Evolutionary conservation across 2,113 vertebrate genomes (phyloP).

Genomic region (Cynoglossus semilaevis): DNA sequence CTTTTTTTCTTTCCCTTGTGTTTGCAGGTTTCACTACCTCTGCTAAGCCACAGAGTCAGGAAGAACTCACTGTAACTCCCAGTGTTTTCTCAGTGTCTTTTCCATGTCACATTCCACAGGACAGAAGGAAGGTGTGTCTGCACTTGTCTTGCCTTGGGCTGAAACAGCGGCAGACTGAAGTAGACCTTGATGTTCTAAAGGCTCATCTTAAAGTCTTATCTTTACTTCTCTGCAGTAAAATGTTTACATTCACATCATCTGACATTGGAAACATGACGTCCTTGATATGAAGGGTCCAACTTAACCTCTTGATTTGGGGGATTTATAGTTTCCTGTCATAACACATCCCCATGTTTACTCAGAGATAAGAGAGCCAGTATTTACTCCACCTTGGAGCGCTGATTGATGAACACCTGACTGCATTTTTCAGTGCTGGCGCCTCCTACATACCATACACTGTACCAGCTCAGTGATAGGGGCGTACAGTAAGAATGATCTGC

Average conservation of each 20-base stretch:
- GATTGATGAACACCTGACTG: constrained; percentile 5
- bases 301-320: neutral
- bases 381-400: neutral
- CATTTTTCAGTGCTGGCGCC: constrained; percentile 21
- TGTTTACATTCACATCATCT: neutral
- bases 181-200: constrained; percentile 1
- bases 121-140: constrained; percentile 31
- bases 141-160: constrained; percentile 12
- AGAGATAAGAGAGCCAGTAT: constrained; percentile 26
- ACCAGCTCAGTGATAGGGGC: neutral
- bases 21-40: neutral
- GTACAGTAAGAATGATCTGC: neutral
- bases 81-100: neutral
- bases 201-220: neutral
- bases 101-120: constrained; percentile 41
- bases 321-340: neutral
- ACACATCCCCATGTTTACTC: constrained; percentile 13
- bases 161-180: constrained; percentile 15
- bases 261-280: neutral
- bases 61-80: neutral
- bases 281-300: neutral
- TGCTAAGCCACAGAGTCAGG: neutral
- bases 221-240: neutral
- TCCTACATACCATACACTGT: constrained; percentile 1
- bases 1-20: neutral